Evolutionary conservation across 1,140 invertebrate genomes (phyloP), one percentile per base, ranked within the genome.

Genomic region (Eupristina koningsbergeri): DNA sequence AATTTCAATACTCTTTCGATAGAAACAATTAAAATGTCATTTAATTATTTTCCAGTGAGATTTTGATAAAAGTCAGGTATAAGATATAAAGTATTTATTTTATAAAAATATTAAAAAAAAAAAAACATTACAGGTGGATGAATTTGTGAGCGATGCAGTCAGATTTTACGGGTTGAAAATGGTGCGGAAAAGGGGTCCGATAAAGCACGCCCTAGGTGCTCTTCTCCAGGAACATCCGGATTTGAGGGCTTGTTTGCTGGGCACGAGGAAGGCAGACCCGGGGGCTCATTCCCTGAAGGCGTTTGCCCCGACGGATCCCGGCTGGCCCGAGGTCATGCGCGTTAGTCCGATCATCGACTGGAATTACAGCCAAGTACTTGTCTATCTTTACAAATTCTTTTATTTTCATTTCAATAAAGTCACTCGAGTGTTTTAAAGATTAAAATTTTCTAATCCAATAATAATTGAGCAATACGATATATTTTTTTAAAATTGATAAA

Each of bases 281-380:
- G 95, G 94, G 89, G 95, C 95, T 39, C 89, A 94, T 74, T 90
- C 94, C 86, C 89, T 97, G 31, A 88, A 94, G 39, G 89, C 93
- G 83, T 96, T 97, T 50, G 50, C 86, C 22, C 67, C 61, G 0
- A 92, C 98, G 22, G 98, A 99, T 93, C 84, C 93, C 3, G 95
- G 93, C 73, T 99, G 98, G 98, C 98, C 98, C 8, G 93, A 95
- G 88, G 93, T 98, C 80, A 96, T 98, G 93, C 93, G 98, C 39
- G 94, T 99, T 15, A 97, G 94, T 91, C 98, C 98, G 0, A 92
- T 99, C 39, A 92, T 99, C 11, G 94, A 98, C 86, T 99, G 98
- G 98, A 94, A 93, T 15, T 99, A 98, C 89, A 93, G 93, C 64
- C 95, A 98, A 87, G 47, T 77, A 74, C 50, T 1, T 9, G 2